Percentiles rank a stretch among this genome's conserved stretches.
Evolutionary conservation across 2,888 invertebrate genomes (phyloP).

Genomic region (Latrodectus hesperus): DNA sequence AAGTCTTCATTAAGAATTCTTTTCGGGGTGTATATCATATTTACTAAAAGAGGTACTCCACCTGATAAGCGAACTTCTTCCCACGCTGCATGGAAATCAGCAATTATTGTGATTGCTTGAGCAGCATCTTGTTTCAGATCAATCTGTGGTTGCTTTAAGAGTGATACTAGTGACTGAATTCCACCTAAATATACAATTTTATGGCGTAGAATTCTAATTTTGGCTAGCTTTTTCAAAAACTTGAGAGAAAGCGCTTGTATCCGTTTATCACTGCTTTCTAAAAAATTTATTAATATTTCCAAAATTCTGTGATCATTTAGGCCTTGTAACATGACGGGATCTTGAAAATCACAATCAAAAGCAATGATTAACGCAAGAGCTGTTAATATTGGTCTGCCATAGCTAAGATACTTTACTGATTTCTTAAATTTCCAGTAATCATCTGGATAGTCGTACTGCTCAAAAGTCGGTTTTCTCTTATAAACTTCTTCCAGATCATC

Average conservation of each 20-base stretch:
- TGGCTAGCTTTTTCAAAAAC: slow-evolving; percentile 33
- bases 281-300: slow-evolving; percentile 39
- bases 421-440: slow-evolving; percentile 54
- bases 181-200: slow-evolving; percentile 53
- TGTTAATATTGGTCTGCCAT: slow-evolving; percentile 39
- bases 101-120: slow-evolving; percentile 35
- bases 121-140: slow-evolving; percentile 40
- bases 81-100: slow-evolving; percentile 56
- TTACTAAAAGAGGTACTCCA: slow-evolving; percentile 41
- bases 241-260: slow-evolving; percentile 39
- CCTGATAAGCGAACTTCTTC: slow-evolving; percentile 32
- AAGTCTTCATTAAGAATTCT: slow-evolving; percentile 21
- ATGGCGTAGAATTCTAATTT: slow-evolving; percentile 26
- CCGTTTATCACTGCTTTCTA: slow-evolving; percentile 40
- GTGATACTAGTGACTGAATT: slow-evolving; percentile 26
- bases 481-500: slow-evolving; percentile 51
- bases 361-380: slow-evolving; percentile 14
- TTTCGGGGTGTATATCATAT: slow-evolving; percentile 48
- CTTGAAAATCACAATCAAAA: slow-evolving; percentile 52
- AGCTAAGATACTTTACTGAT: slow-evolving; percentile 36
- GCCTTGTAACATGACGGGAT: slow-evolving; percentile 56
- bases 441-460: slow-evolving; percentile 34
- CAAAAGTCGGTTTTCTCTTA: slow-evolving; percentile 27
- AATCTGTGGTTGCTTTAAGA: slow-evolving; percentile 38
- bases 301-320: slow-evolving; percentile 30